Conservation (phyloP, 2,888 invertebrate genomes). For the Junonia oenone region DNA sequence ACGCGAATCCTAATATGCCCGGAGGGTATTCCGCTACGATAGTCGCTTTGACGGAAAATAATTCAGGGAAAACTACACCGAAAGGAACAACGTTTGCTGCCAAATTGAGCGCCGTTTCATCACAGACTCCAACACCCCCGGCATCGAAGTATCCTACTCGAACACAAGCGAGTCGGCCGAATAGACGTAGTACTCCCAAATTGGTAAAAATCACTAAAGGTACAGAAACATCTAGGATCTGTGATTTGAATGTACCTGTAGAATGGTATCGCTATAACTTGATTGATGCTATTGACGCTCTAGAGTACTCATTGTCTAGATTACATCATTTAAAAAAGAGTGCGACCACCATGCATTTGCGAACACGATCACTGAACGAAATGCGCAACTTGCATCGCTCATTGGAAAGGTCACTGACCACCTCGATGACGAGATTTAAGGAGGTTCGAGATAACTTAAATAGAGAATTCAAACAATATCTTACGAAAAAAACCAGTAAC, state of each 20-base stretch:
- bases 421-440: slow-evolving; percentile 72
- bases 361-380: slow-evolving; percentile 66
- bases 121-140: slow-evolving; percentile 27
- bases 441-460: slow-evolving; percentile 78
- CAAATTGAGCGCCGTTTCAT: slow-evolving; percentile 52
- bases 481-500: slow-evolving; percentile 49
- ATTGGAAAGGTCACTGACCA: slow-evolving; percentile 75
- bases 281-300: slow-evolving; percentile 75
- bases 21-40: slow-evolving; percentile 76
- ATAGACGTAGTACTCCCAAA: slow-evolving; percentile 27
- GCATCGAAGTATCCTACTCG: slow-evolving; percentile 24
- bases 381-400: slow-evolving; percentile 75
- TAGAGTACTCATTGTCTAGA: slow-evolving; percentile 76
- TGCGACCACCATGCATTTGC: slow-evolving; percentile 60
- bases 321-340: slow-evolving; percentile 74
- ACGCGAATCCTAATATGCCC: slow-evolving; percentile 69
- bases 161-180: slow-evolving; percentile 14
- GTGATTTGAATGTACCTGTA: slow-evolving; percentile 60
- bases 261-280: slow-evolving; percentile 82
- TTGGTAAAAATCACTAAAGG: slow-evolving; percentile 19
- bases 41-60: slow-evolving; percentile 61
- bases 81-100: slow-evolving; percentile 61
- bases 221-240: slow-evolving; percentile 30
- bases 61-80: slow-evolving; percentile 38
- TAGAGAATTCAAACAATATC: slow-evolving; percentile 73